Evolutionary conservation across 2,888 invertebrate species (phyloP).

Genomic region (Xanthorhoe spadicearia): DNA sequence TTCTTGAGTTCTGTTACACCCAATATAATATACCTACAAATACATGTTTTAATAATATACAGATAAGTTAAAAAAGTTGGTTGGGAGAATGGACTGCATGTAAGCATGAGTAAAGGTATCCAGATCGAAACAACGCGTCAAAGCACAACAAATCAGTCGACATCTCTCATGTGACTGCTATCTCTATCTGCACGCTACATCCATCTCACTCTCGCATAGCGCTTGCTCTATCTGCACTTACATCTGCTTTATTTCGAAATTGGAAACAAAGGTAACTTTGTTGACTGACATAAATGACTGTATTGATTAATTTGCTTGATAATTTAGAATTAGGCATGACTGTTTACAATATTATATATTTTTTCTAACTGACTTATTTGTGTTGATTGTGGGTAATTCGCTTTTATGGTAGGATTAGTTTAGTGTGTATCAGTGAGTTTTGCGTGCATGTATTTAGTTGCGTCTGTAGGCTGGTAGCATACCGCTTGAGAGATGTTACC

Average conservation of each 20-base stretch:
- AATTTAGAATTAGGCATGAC: neutral
- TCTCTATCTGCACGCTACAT: constrained; percentile 70
- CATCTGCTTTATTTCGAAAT: constrained; percentile 46
- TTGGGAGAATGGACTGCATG: constrained; percentile 12
- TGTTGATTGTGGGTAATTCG: constrained; percentile 28
- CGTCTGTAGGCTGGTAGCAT: constrained; percentile 59
- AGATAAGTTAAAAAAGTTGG: neutral
- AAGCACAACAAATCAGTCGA: constrained; percentile 64
- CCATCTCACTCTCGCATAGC: constrained; percentile 56
- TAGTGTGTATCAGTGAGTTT: constrained; percentile 38
- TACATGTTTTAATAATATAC: neutral
- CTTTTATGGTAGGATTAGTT: constrained; percentile 26
- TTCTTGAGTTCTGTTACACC: neutral
- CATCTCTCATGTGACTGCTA: constrained; percentile 84
- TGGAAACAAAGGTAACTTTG: constrained; percentile 28
- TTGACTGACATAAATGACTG: constrained; percentile 8
- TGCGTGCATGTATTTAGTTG: constrained; percentile 64
- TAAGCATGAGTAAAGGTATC: constrained; percentile 45
- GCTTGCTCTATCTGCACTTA: constrained; percentile 52
- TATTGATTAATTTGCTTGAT: neutral
- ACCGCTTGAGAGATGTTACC: constrained; percentile 84
- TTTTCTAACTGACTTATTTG: constrained; percentile 20
- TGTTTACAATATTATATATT: neutral
- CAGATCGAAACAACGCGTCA: constrained; percentile 51
- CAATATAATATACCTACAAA: too few species aligned